These are phyloP conservation scores for Chymomyza caudatula DNA, from an alignment of 2,888 invertebrate genomes.

Conservation along the genomic window DNA sequence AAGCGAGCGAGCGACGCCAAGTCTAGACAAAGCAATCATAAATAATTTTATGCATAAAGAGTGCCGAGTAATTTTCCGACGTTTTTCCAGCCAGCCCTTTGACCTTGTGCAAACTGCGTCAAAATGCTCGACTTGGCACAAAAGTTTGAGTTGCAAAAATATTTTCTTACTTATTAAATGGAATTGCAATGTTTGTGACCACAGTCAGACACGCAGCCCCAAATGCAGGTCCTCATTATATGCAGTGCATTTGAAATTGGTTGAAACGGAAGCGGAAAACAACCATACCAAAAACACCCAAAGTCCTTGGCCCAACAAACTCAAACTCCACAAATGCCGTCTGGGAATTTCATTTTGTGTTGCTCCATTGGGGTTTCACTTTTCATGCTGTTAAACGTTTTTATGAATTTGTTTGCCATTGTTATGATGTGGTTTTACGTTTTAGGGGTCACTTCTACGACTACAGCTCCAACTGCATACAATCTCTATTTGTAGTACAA, in stretches of 20 bases:
- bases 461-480: background rate
- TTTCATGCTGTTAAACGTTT: conserved; percentile 60
- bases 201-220: conserved; percentile 12
- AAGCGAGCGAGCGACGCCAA: conserved; percentile 39
- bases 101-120: conserved; percentile 1
- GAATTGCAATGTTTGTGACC: conserved; percentile 69
- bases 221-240: conserved; percentile 44
- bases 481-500: background rate
- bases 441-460: conserved; percentile 19
- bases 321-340: conserved; percentile 18
- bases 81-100: conserved; percentile 3
- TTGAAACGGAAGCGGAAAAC: background rate
- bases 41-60: conserved; percentile 68
- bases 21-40: conserved; percentile 70
- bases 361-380: conserved; percentile 32
- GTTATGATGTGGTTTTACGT: conserved; percentile 41
- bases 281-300: background rate
- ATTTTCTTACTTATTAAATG: conserved; percentile 70
- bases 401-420: conserved; percentile 52
- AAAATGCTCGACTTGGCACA: background rate
- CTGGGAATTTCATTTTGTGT: conserved; percentile 61
- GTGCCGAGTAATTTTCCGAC: conserved; percentile 54
- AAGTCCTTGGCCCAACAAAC: background rate
- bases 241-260: background rate
- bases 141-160: conserved; percentile 43